A percentile compares a stretch with the other conserved stretches of the same genome.
These are phyloP conservation scores for Champsocephalus esox DNA, from an alignment of 2,797 vertebrate genomes.

Conservation along the genomic window DNA sequence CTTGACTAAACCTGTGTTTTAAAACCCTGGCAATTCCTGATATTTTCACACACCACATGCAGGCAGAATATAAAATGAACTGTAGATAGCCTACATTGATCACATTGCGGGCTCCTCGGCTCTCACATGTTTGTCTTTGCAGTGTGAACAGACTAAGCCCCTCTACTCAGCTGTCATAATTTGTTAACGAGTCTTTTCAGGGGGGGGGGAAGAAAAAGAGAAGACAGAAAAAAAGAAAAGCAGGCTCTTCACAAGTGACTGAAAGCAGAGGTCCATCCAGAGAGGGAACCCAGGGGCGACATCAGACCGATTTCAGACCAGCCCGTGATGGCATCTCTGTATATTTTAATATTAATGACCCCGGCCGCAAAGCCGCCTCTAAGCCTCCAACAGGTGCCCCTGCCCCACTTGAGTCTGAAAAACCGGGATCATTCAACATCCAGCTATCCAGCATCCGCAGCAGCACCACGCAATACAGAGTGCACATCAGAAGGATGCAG, in stretches of 20 bases:
- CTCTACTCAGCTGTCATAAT: slow-evolving; percentile 90
- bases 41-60: slow-evolving; percentile 51
- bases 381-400: slow-evolving; percentile 85
- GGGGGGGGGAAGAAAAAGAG: slow-evolving; percentile 77
- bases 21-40: slow-evolving; percentile 35
- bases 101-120: slow-evolving; percentile 60
- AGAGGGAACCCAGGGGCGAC: slow-evolving; percentile 83
- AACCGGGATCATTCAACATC: slow-evolving; percentile 69
- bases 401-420: slow-evolving; percentile 69
- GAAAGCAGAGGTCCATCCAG: slow-evolving; percentile 85
- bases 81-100: slow-evolving; percentile 67
- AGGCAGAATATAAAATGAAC: slow-evolving; percentile 63
- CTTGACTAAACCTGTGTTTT: slow-evolving; percentile 38
- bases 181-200: slow-evolving; percentile 89
- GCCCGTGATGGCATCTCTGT: slow-evolving; percentile 90
- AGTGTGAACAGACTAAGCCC: slow-evolving; percentile 83
- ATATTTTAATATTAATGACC: slow-evolving; percentile 91
- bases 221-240: slow-evolving; percentile 79
- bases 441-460: slow-evolving; percentile 52
- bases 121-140: slow-evolving; percentile 83
- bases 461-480: slow-evolving; percentile 58
- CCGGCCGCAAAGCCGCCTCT: slow-evolving; percentile 76
- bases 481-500: slow-evolving; percentile 68
- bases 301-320: slow-evolving; percentile 90
- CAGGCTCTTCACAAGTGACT: slow-evolving; percentile 83